Conservation (phyloP, 2,888 invertebrate genomes). For the Smittia aterrima region DNA sequence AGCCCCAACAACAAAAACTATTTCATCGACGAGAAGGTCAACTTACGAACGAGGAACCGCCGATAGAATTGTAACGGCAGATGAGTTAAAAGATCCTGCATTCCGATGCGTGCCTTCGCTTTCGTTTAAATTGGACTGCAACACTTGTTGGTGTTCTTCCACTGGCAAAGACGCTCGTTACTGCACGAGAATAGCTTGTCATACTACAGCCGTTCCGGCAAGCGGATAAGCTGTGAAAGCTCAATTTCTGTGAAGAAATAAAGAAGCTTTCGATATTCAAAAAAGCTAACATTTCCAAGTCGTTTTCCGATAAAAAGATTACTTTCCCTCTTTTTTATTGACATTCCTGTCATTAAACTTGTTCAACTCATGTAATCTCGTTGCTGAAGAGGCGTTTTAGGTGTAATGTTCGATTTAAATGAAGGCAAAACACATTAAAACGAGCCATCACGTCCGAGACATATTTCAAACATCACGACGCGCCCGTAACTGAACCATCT, state of each 20-base stretch:
- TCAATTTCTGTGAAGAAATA: background rate
- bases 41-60: background rate
- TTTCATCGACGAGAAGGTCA: too few relatives aligned
- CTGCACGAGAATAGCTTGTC: constrained; percentile 41
- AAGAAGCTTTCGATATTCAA: too few relatives aligned
- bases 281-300: too few relatives aligned
- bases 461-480: constrained; percentile 33
- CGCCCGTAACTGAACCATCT: constrained; percentile 16
- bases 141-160: constrained; percentile 56
- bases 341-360: constrained; percentile 2
- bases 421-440: background rate
- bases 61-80: background rate
- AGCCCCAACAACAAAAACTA: too few relatives aligned
- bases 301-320: too few relatives aligned
- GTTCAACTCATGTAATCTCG: background rate
- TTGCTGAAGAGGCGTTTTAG: background rate
- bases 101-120: constrained; percentile 49
- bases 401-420: background rate
- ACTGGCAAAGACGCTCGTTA: constrained; percentile 57
- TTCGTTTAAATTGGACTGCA: constrained; percentile 51
- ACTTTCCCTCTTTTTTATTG: too few relatives aligned
- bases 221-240: too few relatives aligned
- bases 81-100: constrained; percentile 39
- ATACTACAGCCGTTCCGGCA: background rate
- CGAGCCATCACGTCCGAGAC: constrained; percentile 28